These are phyloP conservation scores for Drosophila tanythrix DNA, from an alignment of 2,888 invertebrate genomes.

Conservation along the genomic window DNA sequence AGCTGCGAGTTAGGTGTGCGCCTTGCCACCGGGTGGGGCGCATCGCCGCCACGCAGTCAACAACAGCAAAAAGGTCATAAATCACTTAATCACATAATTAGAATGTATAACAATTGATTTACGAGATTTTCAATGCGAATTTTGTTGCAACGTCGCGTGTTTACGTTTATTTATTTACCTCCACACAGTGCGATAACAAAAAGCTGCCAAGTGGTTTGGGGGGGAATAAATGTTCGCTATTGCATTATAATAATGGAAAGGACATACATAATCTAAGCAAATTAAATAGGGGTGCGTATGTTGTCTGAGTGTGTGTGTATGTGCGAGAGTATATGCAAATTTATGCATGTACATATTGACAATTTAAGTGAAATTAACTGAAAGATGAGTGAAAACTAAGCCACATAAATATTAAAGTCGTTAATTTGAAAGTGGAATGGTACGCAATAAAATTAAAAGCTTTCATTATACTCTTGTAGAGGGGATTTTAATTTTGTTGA, in stretches of 20 bases:
- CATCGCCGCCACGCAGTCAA: conserved; percentile 46
- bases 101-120: conserved; percentile 81
- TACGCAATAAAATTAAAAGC: neutral
- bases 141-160: conserved; percentile 71
- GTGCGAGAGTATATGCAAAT: conserved; percentile 12
- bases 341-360: conserved; percentile 39
- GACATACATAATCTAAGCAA: conserved; percentile 41
- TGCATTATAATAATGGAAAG: conserved; percentile 44
- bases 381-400: conserved; percentile 3
- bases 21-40: conserved; percentile 42
- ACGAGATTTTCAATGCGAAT: conserved; percentile 76
- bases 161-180: conserved; percentile 72
- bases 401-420: conserved; percentile 14
- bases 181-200: conserved; percentile 10
- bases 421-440: conserved; percentile 3
- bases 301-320: neutral
- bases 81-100: conserved; percentile 81
- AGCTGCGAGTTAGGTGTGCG: conserved; percentile 6
- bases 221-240: conserved; percentile 37
- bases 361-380: conserved; percentile 13
- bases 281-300: conserved; percentile 35
- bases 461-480: neutral
- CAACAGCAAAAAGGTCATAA: conserved; percentile 64
- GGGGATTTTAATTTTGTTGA: no score
- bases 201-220: neutral